Evolutionary conservation across 2,113 vertebrate species (phyloP).

Genomic region (Coptodon rendalli): DNA sequence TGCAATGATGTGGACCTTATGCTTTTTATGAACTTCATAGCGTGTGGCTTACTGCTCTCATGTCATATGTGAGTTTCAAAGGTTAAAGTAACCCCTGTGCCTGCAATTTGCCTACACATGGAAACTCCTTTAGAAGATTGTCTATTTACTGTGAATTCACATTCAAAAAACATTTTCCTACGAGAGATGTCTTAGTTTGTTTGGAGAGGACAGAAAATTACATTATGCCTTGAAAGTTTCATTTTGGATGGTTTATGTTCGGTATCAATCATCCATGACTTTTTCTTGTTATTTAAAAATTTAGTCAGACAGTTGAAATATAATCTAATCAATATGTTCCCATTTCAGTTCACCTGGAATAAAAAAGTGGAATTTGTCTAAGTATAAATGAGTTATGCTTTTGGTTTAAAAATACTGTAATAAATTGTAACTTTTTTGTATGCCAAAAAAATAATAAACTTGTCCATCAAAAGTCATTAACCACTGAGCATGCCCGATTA

Average conservation of each 20-base stretch:
- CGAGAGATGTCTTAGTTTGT: not conserved
- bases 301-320: not conserved
- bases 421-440: constrained; percentile 7
- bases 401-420: not conserved
- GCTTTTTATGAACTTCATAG: not conserved
- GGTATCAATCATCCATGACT: not conserved
- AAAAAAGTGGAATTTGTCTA: not conserved
- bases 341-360: not conserved
- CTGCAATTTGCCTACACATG: not conserved
- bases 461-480: not conserved
- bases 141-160: not conserved
- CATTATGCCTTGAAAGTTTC: not conserved
- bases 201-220: not conserved
- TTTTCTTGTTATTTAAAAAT: not conserved
- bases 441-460: not conserved
- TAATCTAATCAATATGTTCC: constrained; percentile 20
- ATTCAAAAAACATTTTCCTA: not conserved
- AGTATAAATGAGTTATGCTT: not conserved
- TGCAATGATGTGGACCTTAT: not conserved
- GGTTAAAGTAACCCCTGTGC: not conserved
- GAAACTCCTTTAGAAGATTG: not conserved
- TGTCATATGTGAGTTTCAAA: not conserved
- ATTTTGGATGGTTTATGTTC: not conserved
- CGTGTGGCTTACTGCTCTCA: not conserved
- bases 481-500: not conserved